Evolutionary conservation across 2,113 vertebrate genomes (phyloP).

Genomic region (Gnathonemus longibarbis): DNA sequence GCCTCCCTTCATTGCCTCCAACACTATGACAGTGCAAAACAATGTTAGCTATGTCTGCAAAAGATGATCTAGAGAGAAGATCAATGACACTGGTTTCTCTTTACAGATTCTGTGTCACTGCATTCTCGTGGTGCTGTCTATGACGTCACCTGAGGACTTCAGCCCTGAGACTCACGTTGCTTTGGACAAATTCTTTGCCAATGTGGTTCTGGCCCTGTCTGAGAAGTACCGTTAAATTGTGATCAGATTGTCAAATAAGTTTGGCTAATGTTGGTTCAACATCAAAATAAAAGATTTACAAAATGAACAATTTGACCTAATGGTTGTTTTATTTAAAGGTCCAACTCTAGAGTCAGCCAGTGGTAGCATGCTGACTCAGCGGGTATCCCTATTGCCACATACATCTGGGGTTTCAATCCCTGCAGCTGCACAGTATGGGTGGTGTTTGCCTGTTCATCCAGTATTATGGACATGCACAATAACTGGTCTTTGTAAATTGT

Average conservation of each 20-base stretch:
- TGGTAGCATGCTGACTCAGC: background rate
- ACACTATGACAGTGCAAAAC: background rate
- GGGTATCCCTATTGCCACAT: background rate
- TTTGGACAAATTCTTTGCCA: conserved; percentile 29
- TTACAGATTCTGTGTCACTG: conserved; percentile 32
- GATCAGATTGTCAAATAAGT: background rate
- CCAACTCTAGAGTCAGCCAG: background rate
- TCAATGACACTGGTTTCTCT: background rate
- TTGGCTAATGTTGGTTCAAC: background rate
- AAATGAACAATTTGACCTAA: background rate
- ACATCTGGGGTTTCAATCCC: background rate
- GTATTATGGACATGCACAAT: background rate
- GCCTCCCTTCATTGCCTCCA: no score
- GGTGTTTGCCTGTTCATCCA: background rate
- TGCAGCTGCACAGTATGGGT: background rate
- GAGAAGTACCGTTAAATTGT: conserved; percentile 34
- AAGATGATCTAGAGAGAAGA: background rate
- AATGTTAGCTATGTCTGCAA: background rate
- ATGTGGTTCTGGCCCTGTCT: conserved; percentile 28
- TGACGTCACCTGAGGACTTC: conserved; percentile 28
- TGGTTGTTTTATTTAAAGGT: background rate
- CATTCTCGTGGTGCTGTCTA: conserved; percentile 30
- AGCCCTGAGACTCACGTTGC: conserved; percentile 30
- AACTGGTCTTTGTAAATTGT: background rate
- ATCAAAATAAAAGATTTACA: background rate